These are phyloP conservation scores for Clarias macrocephalus DNA, from an alignment of 2,113 vertebrate species.

Conservation along the genomic window DNA sequence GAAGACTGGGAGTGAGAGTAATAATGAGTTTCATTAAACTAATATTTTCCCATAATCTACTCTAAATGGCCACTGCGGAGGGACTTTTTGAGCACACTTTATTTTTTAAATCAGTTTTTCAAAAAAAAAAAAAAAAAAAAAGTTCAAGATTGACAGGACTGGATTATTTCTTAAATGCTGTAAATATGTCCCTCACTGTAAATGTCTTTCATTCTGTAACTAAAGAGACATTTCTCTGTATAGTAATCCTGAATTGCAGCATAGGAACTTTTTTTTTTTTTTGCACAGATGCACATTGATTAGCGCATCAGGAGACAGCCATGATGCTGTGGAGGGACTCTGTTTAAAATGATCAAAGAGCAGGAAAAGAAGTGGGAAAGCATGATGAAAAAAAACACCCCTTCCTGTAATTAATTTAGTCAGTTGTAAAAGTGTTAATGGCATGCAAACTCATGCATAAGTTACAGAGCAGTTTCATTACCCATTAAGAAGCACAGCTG, in stretches of 20 bases:
- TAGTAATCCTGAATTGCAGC: neutral
- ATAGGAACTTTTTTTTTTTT: conserved; percentile 1
- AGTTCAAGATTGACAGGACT: neutral
- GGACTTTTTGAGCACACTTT: no score
- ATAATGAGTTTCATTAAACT: no score
- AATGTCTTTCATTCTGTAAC: neutral
- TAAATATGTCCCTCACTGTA: neutral
- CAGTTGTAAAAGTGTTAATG: conserved; percentile 30
- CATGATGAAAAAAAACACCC: neutral
- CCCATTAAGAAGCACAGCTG: conserved; percentile 23
- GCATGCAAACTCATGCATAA: conserved; percentile 39
- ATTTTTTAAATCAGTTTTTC: neutral
- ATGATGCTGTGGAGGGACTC: neutral
- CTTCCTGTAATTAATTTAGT: conserved; percentile 24
- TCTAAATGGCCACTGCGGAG: no score
- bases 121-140: neutral
- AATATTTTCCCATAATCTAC: no score
- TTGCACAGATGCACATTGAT: neutral
- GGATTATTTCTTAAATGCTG: neutral
- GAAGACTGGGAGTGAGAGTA: no score
- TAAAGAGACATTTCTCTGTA: neutral
- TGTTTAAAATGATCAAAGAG: conserved; percentile 37
- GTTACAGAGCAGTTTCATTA: conserved; percentile 22
- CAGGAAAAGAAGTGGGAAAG: neutral
- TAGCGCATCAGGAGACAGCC: neutral